These are phyloP conservation scores for Serranus cabrilla DNA, from an alignment of 2,797 vertebrate species.

Conservation along the genomic window DNA sequence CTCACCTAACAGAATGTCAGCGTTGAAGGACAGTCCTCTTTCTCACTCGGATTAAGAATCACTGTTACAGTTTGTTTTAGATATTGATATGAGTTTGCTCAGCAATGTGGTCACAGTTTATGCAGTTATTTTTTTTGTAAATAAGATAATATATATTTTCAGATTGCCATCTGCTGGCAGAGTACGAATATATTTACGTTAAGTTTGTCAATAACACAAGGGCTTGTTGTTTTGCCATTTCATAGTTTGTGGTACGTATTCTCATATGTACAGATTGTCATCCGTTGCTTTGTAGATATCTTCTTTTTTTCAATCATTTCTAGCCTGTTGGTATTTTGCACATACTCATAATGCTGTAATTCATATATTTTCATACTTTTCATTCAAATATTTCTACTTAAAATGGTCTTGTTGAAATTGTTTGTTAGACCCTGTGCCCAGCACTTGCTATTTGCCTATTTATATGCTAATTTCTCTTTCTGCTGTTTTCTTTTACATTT, in stretches of 20 bases:
- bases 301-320: conserved; percentile 37
- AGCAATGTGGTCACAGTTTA: conserved; percentile 40
- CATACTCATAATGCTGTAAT: conserved; percentile 64
- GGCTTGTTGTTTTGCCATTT: conserved; percentile 88
- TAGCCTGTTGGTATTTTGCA: conserved; percentile 71
- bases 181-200: conserved; percentile 88
- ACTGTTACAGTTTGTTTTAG: conserved; percentile 67
- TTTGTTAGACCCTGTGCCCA: conserved; percentile 29
- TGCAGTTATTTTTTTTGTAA: conserved; percentile 59
- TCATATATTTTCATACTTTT: conserved; percentile 63
- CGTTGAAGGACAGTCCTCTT: conserved; percentile 50
- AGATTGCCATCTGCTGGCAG: conserved; percentile 94
- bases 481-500: conserved; percentile 41
- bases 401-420: conserved; percentile 43
- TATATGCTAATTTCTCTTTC: conserved; percentile 41
- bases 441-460: conserved; percentile 60
- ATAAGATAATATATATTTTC: conserved; percentile 86
- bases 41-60: conserved; percentile 45
- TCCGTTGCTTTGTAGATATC: conserved; percentile 48
- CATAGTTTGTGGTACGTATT: conserved; percentile 71
- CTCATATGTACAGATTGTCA: conserved; percentile 47
- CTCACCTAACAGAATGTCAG: conserved; percentile 42
- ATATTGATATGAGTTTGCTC: conserved; percentile 41
- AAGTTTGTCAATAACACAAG: conserved; percentile 87
- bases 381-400: conserved; percentile 59